Evolutionary conservation across 1,140 invertebrate species (phyloP).

Genomic region (Contarinia nasturtii): DNA sequence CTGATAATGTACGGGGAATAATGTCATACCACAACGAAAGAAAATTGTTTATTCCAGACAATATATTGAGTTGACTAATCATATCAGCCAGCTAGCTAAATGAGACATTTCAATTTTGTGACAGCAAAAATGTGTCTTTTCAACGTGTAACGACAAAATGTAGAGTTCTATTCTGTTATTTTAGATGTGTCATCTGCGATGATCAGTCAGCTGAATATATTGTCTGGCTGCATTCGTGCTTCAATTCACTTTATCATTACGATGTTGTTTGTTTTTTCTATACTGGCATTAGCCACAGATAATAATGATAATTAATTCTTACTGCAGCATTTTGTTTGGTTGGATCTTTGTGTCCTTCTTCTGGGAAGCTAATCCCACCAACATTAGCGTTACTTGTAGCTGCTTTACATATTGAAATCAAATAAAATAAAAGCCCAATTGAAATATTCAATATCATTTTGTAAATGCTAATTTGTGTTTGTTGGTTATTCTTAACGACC

Average conservation of each 20-base stretch:
- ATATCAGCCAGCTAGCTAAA: background rate
- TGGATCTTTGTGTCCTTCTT: conserved; percentile 16
- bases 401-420: no score
- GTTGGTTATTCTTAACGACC: no score
- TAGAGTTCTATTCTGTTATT: background rate
- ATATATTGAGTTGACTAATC: background rate
- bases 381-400: background rate
- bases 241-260: background rate
- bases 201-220: background rate
- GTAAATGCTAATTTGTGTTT: no score
- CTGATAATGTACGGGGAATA: no score
- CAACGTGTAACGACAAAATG: background rate
- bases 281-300: conserved; percentile 1
- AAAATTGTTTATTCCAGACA: background rate
- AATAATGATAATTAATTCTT: conserved; percentile 7
- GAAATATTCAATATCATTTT: background rate
- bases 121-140: background rate
- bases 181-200: background rate
- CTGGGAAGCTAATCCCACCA: conserved; percentile 11
- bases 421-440: background rate
- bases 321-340: conserved; percentile 17
- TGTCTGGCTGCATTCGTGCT: background rate
- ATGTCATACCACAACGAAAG: background rate
- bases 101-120: background rate
- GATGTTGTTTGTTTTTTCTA: background rate